Base-by-base conservation (phyloP, 2,797 vertebrate genomes). In the Falco peregrinus region DNA sequence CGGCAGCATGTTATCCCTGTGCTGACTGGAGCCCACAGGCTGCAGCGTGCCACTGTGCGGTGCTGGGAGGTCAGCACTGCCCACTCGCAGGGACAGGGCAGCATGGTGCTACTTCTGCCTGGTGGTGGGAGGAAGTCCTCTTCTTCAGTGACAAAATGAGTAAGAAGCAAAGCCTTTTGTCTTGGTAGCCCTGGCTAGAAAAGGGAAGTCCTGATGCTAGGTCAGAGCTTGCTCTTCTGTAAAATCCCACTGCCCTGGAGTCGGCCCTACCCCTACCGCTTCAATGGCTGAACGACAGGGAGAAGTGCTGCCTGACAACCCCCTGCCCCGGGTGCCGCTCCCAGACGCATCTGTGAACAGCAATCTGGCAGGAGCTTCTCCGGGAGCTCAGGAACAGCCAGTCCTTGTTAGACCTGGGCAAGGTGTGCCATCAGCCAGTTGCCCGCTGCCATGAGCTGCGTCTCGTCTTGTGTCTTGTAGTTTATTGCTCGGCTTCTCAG, bases 381-480 rank as follows among this genome's bases (percentile, higher is more conserved):
- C 11, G 28, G 80, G 77, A 61, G 84, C 77, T 67, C 77, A 5
- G 5, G 6, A 29, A 33, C 87, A 81, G 81, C 75, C 79, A 43
- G 57, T 89, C 76, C 82, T 83, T 64, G 33, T 78, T 54, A 85
- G 92, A 74, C 50, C 47, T 0, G 9, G 65, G 64, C 67, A 63
- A 90, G 48, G 48, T 84, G 92, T 63, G 73, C 82, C 67, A 10
- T 60, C 84, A 29, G 80, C 87, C 39, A 1, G 45, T 64, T 41
- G 65, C 80, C 88, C 9, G 0, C 90, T 79, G 85, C 95, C 3
- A 31, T 95, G 90, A 93, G 76, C 80, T 65, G 64, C 64, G 94
- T 97, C 93, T 95, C 45, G 94, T 97, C 96, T 97, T 15, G 94
- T 96, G 95, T 96, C 94, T 97, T 63, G 93, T 93, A 87, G 84